Percentiles rank a stretch among this genome's conserved stretches.
phyloP scores from a whole-genome alignment of 1,140 invertebrate species.

The Sarcophaga peregrina region DNA sequence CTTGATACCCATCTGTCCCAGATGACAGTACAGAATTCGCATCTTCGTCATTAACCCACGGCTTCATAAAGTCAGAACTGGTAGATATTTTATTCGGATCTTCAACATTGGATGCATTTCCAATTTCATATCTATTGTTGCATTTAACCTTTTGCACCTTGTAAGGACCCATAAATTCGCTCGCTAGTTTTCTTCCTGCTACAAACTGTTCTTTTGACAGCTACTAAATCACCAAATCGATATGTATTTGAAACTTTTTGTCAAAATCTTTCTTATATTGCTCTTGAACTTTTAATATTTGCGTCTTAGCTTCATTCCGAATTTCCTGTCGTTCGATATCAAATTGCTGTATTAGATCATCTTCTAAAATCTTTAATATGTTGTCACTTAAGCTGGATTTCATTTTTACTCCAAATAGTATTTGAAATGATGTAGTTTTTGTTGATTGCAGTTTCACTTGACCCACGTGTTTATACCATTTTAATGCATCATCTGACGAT shows the following conservation, averaged over 20 bases:
- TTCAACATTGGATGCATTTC: background rate
- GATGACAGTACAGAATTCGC: too few relatives aligned
- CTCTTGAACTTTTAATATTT: too few relatives aligned
- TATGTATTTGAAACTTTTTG: conserved; percentile 52
- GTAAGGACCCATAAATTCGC: too few relatives aligned
- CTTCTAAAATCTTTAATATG: conserved; percentile 53
- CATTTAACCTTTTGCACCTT: too few relatives aligned
- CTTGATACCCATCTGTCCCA: too few relatives aligned
- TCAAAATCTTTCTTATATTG: too few relatives aligned
- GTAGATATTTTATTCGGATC: background rate
- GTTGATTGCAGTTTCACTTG: conserved; percentile 50
- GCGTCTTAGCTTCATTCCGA: too few relatives aligned
- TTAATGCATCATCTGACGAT: too few relatives aligned
- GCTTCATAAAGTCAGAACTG: background rate
- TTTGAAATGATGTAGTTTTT: background rate
- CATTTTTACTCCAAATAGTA: background rate
- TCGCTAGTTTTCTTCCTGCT: conserved; percentile 48
- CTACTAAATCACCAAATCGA: conserved; percentile 58
- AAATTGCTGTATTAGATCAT: conserved; percentile 49
- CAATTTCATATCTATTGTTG: background rate
- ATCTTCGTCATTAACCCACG: background rate
- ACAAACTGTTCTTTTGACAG: conserved; percentile 61
- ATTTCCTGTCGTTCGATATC: too few relatives aligned
- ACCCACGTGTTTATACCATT: too few relatives aligned
- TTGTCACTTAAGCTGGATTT: background rate